Percentiles rank a stretch among this genome's conserved stretches.
phyloP scores from a whole-genome alignment of 2,888 invertebrate species.

The Meloe dianella region DNA sequence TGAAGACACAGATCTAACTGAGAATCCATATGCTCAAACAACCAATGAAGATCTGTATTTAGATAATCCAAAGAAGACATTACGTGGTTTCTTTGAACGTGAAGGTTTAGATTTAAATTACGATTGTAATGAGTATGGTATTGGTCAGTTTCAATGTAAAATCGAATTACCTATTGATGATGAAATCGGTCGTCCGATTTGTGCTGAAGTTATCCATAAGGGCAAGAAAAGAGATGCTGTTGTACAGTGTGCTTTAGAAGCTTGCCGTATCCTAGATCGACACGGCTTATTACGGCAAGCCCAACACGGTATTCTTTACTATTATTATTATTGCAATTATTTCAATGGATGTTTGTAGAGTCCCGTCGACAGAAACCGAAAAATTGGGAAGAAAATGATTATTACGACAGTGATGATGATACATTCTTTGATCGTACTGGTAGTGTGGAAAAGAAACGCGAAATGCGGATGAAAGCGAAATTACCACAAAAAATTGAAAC shows the following conservation, averaged over 20 bases:
- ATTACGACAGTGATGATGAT: slow-evolving; percentile 94
- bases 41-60: slow-evolving; percentile 89
- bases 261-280: slow-evolving; percentile 88
- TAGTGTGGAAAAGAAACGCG: slow-evolving; percentile 84
- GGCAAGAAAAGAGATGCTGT: slow-evolving; percentile 96
- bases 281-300: slow-evolving; percentile 86
- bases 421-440: slow-evolving; percentile 95
- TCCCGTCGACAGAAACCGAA: slow-evolving; percentile 79
- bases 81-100: slow-evolving; percentile 92
- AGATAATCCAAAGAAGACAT: slow-evolving; percentile 93
- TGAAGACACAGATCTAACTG: slow-evolving; percentile 79
- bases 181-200: slow-evolving; percentile 73
- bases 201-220: slow-evolving; percentile 84
- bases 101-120: slow-evolving; percentile 87
- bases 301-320: slow-evolving; percentile 72
- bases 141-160: slow-evolving; percentile 86
- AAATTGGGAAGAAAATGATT: slow-evolving; percentile 88
- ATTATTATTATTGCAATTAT: slow-evolving; percentile 17
- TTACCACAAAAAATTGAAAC: slow-evolving; percentile 68
- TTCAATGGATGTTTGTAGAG: slow-evolving; percentile 62
- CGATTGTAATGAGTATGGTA: slow-evolving; percentile 83
- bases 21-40: slow-evolving; percentile 83
- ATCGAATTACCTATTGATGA: slow-evolving; percentile 83
- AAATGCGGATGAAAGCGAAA: slow-evolving; percentile 73
- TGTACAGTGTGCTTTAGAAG: slow-evolving; percentile 91